phyloP scores from a whole-genome alignment of 2,888 invertebrate genomes.

The Rhamnusium bicolor region DNA sequence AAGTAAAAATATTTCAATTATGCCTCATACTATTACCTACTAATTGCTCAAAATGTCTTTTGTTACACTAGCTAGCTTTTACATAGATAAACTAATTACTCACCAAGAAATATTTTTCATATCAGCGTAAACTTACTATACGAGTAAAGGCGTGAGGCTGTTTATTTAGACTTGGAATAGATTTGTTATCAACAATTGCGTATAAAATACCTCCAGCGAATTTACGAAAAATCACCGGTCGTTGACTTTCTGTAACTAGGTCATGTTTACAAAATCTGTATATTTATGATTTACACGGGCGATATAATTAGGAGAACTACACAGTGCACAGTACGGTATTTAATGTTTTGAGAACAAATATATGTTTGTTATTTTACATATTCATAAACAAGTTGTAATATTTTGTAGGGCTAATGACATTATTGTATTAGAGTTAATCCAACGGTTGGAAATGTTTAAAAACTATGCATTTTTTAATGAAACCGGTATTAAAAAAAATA shows the following conservation, averaged over 20 bases:
- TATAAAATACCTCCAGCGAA: constrained; percentile 12
- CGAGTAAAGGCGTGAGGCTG: background rate
- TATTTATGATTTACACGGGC: constrained; percentile 11
- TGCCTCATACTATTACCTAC: background rate
- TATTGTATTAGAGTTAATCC: too few species aligned
- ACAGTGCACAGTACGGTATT: constrained; percentile 3
- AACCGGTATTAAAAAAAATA: too few species aligned
- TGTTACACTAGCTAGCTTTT: background rate
- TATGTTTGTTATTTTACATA: background rate
- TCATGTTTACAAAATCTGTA: constrained; percentile 19
- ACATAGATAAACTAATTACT: background rate
- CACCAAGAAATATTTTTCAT: background rate
- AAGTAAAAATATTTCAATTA: background rate
- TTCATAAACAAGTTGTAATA: background rate
- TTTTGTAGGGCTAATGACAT: background rate
- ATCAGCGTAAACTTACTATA: background rate
- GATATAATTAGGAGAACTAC: background rate
- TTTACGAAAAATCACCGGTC: constrained; percentile 17
- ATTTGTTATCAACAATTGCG: constrained; percentile 17
- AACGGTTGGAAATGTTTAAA: too few species aligned
- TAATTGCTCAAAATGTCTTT: background rate
- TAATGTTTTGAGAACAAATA: background rate
- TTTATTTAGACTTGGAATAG: constrained; percentile 14
- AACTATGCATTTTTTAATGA: too few species aligned
- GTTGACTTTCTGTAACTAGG: constrained; percentile 17